Percentiles rank a stretch among this genome's conserved stretches.
phyloP scores from a whole-genome alignment of 2,888 invertebrate species.

The Spialia ferax region DNA sequence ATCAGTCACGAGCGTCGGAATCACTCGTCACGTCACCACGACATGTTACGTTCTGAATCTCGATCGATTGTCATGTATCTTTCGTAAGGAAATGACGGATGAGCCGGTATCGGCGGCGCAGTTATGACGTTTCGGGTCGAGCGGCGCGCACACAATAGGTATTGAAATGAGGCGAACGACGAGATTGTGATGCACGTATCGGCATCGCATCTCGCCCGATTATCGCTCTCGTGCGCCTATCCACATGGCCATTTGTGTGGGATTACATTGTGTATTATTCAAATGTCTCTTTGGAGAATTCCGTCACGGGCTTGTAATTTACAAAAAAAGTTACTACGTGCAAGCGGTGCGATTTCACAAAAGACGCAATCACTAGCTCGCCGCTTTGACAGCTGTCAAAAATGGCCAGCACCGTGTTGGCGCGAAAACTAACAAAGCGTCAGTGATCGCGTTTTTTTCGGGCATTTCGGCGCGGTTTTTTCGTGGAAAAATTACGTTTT shows the following conservation, averaged over 20 bases:
- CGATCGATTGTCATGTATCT: conserved; percentile 75
- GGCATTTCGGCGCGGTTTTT: conserved; percentile 70
- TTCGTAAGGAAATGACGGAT: conserved; percentile 75
- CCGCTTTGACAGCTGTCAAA: conserved; percentile 82
- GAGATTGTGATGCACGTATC: conserved; percentile 71
- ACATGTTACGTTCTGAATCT: conserved; percentile 74
- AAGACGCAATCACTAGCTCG: conserved; percentile 66
- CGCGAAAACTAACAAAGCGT: conserved; percentile 80
- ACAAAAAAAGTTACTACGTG: conserved; percentile 43
- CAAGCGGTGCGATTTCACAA: conserved; percentile 63
- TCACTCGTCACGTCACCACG: conserved; percentile 68
- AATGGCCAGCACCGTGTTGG: conserved; percentile 72
- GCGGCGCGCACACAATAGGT: conserved; percentile 68
- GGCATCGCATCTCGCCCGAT: conserved; percentile 72
- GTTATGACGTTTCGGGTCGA: conserved; percentile 66
- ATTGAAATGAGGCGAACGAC: conserved; percentile 74
- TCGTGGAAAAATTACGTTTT: conserved; percentile 81
- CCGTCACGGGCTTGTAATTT: conserved; percentile 47
- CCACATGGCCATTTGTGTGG: conserved; percentile 74
- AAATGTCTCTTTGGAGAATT: conserved; percentile 57
- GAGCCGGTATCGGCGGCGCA: conserved; percentile 62
- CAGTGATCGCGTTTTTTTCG: conserved; percentile 62
- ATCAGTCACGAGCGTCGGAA: conserved; percentile 65
- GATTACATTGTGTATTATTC: conserved; percentile 76
- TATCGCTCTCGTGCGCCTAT: conserved; percentile 72